A percentile compares a stretch with the other conserved stretches of the same genome.
These are phyloP conservation scores for Pelobates fuscus DNA, from an alignment of 2,113 vertebrate genomes.

Conservation along the genomic window DNA sequence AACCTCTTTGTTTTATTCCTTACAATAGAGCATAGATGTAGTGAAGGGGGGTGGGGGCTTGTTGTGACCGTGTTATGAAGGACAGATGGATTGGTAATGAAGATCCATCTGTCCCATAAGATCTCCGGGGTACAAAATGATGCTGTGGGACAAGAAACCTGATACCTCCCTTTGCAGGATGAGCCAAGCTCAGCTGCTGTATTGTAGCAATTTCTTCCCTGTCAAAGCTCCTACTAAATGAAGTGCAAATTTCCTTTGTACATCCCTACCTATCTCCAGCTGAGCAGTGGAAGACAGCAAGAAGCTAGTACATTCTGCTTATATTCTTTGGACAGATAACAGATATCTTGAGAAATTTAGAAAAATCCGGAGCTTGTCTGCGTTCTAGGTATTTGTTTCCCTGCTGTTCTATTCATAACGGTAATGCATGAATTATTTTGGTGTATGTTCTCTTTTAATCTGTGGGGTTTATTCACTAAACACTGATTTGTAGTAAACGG, in stretches of 20 bases:
- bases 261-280: constrained; percentile 32
- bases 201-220: constrained; percentile 35
- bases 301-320: constrained; percentile 5
- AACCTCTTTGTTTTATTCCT: constrained; percentile 44
- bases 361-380: not conserved
- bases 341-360: constrained; percentile 7
- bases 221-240: constrained; percentile 34
- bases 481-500: too few relatives aligned
- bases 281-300: constrained; percentile 32
- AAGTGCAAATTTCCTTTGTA: constrained; percentile 48
- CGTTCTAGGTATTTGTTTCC: not conserved
- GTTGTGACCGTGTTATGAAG: constrained; percentile 20
- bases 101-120: constrained; percentile 44
- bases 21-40: constrained; percentile 23
- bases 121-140: constrained; percentile 41
- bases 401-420: not conserved
- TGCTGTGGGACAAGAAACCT: constrained; percentile 44
- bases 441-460: too few relatives aligned
- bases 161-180: constrained; percentile 41
- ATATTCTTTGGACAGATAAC: not conserved
- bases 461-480: too few relatives aligned
- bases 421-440: too few relatives aligned
- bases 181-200: constrained; percentile 39
- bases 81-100: constrained; percentile 45
- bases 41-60: constrained; percentile 10